Conservation (phyloP, 2,797 vertebrate species). For the Glossophaga mutica region DNA sequence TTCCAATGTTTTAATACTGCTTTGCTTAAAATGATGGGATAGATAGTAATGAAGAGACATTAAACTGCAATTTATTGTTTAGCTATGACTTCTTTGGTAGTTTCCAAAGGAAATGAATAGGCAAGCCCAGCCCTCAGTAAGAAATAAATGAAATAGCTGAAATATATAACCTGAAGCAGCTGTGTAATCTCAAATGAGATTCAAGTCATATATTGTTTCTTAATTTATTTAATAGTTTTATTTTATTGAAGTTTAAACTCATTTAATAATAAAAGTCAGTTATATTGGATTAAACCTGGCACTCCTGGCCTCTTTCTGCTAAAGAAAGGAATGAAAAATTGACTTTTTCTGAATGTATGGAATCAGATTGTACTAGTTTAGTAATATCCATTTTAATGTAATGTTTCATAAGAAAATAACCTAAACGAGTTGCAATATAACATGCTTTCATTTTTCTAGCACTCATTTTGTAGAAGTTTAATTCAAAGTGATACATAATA, state of each 20-base stretch:
- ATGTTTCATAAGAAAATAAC: conserved; percentile 36
- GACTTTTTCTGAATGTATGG: not conserved
- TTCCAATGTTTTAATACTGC: not conserved
- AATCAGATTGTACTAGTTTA: conserved; percentile 1
- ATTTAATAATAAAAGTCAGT: conserved; percentile 33
- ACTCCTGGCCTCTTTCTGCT: not conserved
- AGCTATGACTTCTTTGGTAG: not conserved
- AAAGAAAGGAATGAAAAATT: conserved; percentile 6
- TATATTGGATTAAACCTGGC: conserved; percentile 24
- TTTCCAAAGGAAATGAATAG: not conserved
- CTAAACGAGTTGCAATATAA: not conserved
- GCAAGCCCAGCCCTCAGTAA: not conserved
- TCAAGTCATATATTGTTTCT: conserved; percentile 4
- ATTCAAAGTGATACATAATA: not conserved
- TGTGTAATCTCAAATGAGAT: not conserved
- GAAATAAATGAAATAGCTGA: not conserved
- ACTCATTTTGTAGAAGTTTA: not conserved
- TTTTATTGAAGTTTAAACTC: conserved; percentile 41
- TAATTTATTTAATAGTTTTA: not conserved
- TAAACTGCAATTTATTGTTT: conserved; percentile 21
- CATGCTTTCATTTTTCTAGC: conserved; percentile 4
- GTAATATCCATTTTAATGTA: not conserved
- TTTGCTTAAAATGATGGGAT: conserved; percentile 17
- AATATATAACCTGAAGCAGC: not conserved
- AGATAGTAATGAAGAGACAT: not conserved